A percentile compares a stretch with the other conserved stretches of the same genome.
Conservation (phyloP, 2,113 vertebrate genomes). For the Ifrita kowaldi region DNA sequence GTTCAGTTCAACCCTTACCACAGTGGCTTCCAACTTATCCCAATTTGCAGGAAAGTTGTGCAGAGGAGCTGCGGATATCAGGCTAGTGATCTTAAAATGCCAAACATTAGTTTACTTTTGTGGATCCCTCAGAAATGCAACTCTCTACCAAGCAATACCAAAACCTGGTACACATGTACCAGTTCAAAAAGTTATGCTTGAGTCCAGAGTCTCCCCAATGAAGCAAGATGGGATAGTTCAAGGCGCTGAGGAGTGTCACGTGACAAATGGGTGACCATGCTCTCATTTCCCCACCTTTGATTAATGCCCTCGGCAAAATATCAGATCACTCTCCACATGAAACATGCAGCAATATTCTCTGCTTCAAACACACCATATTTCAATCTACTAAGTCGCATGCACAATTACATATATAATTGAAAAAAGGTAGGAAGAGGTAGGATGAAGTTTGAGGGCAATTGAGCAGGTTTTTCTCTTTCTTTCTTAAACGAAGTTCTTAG, state of each 20-base stretch:
- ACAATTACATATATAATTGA: not conserved
- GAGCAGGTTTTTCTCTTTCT: not conserved
- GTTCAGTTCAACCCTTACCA: not conserved
- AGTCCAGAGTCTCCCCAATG: not conserved
- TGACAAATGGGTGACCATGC: accelerated
- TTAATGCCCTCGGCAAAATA: not conserved
- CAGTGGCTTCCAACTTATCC: not conserved
- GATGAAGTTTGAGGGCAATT: not conserved
- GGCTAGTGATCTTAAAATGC: not conserved
- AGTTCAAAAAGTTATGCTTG: not conserved
- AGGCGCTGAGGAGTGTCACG: not conserved
- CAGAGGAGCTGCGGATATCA: not conserved
- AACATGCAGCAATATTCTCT: not conserved
- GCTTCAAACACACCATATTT: not conserved
- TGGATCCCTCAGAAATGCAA: not conserved
- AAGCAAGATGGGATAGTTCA: accelerated
- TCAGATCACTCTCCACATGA: not conserved
- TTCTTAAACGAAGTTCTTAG: not conserved
- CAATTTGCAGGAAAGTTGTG: not conserved
- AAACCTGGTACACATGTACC: not conserved
- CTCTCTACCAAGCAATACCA: not conserved
- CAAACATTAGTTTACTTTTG: not conserved
- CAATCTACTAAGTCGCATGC: not conserved
- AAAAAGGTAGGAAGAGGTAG: not conserved
- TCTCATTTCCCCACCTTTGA: not conserved